Evolutionary conservation across 2,888 invertebrate genomes (phyloP).

Genomic region (Willowsia nigromaculata): DNA sequence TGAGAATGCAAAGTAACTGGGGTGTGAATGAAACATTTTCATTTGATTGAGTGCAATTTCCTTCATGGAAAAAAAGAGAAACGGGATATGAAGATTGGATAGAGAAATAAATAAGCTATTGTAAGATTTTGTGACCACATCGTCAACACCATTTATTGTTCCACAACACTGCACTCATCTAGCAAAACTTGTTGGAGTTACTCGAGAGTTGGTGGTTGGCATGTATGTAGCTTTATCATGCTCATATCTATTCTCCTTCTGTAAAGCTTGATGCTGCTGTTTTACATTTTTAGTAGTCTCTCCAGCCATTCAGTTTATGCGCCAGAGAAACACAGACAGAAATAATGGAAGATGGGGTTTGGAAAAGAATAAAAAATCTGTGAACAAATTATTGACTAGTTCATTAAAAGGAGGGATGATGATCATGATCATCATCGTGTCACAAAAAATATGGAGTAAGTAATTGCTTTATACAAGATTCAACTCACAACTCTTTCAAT

Average conservation of each 20-base stretch:
- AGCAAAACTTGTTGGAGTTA: neutral
- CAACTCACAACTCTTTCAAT: conserved; percentile 7
- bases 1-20: conserved; percentile 69
- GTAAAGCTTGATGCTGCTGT: neutral
- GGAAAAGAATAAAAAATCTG: conserved; percentile 54
- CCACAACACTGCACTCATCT: neutral
- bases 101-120: conserved; percentile 21
- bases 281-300: conserved; percentile 20
- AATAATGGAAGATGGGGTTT: neutral
- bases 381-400: conserved; percentile 78
- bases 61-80: conserved; percentile 37
- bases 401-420: conserved; percentile 70
- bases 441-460: conserved; percentile 60
- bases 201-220: too few species aligned
- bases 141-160: conserved; percentile 17
- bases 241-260: neutral
- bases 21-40: conserved; percentile 71
- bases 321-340: neutral
- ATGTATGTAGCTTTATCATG: neutral
- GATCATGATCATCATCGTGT: conserved; percentile 37
- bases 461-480: conserved; percentile 45
- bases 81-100: conserved; percentile 8
- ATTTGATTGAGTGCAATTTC: conserved; percentile 67
- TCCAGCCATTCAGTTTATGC: conserved; percentile 5
- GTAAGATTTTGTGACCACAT: conserved; percentile 18